Percentiles rank a stretch among this genome's conserved stretches.
These are phyloP conservation scores for Pogonophryne albipinna DNA, from an alignment of 2,797 vertebrate genomes.

Conservation along the genomic window DNA sequence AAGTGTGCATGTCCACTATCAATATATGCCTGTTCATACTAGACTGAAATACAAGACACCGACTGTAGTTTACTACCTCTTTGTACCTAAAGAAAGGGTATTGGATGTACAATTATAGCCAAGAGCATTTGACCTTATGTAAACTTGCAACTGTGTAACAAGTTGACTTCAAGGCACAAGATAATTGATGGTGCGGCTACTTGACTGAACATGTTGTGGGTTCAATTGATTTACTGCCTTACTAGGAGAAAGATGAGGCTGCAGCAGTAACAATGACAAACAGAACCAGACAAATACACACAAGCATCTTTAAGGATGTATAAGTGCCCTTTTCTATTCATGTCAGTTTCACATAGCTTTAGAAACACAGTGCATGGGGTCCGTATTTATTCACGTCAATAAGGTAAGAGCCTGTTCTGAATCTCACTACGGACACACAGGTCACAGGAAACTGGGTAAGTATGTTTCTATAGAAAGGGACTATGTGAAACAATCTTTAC, in stretches of 20 bases:
- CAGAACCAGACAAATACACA: conserved; percentile 11
- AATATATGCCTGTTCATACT: background rate
- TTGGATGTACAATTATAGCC: conserved; percentile 12
- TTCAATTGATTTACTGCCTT: conserved; percentile 12
- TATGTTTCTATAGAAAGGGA: conserved; percentile 17
- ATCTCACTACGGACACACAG: conserved; percentile 30
- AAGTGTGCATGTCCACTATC: conserved; percentile 61
- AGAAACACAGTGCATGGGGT: conserved; percentile 32
- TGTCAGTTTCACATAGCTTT: conserved; percentile 22
- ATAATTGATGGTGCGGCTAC: background rate
- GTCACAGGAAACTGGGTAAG: conserved; percentile 51
- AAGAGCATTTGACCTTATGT: background rate
- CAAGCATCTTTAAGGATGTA: conserved; percentile 14
- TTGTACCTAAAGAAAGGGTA: background rate
- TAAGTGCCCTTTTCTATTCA: conserved; percentile 6
- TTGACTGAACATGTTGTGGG: conserved; percentile 7
- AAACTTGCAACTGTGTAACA: background rate
- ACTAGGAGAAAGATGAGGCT: conserved; percentile 12
- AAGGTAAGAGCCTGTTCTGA: conserved; percentile 70
- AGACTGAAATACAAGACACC: background rate
- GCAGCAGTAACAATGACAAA: background rate
- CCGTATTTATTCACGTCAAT: conserved; percentile 2
- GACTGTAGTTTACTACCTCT: background rate
- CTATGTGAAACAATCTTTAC: background rate
- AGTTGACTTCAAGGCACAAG: background rate